Evolutionary conservation across 2,888 invertebrate species (phyloP), one percentile per base, ranked within the genome.

Genomic region (Andrena bucephala): DNA sequence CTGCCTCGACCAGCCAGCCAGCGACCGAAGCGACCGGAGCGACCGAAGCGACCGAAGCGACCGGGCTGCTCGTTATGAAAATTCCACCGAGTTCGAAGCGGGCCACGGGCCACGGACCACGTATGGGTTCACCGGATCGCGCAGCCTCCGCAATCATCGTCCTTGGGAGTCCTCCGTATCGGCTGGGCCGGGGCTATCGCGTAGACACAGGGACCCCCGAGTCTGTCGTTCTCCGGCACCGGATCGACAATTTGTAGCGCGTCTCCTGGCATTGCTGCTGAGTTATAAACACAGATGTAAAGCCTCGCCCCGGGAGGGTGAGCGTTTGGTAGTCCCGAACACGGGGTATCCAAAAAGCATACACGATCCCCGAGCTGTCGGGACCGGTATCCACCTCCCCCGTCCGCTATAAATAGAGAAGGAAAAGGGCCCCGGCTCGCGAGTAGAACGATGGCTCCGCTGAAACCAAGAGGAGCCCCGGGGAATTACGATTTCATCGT

Each of bases 91-190:
- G 79, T 79, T 79, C 80, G 79, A 65, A 69, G 60, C 70, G 52
- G 71, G 70, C 59, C 70, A 59, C 70, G 52, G 71, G 70, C 59
- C 70, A 66, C 80, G 72, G 36, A 13, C 42, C 42, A 65, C 57
- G 48, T 48, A n/a, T 2, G n/a, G 48, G 59, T 36, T 42, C 36
- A 31, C 33, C 33, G 31, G 69, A 10, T 31, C 24, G 57, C 91
- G 91, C 77, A 88, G 91, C 90, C 52, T 91, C 87, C 82, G 80
- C 89, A 88, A 89, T 89, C 89, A 3, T 62, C 60, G 31, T 50
- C 33, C 7, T 36, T 33, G 33, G 62, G 33, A 7, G 33, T 1
- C 31, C 33, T 5, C 20, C 33, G 20, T 2, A 10, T n/a, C 60
- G 42, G 42, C 42, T 5, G 13, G 16, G 16, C 42, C 42, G 42